phyloP scores from a whole-genome alignment of 2,113 vertebrate genomes.

The Ammodytes marinus region DNA sequence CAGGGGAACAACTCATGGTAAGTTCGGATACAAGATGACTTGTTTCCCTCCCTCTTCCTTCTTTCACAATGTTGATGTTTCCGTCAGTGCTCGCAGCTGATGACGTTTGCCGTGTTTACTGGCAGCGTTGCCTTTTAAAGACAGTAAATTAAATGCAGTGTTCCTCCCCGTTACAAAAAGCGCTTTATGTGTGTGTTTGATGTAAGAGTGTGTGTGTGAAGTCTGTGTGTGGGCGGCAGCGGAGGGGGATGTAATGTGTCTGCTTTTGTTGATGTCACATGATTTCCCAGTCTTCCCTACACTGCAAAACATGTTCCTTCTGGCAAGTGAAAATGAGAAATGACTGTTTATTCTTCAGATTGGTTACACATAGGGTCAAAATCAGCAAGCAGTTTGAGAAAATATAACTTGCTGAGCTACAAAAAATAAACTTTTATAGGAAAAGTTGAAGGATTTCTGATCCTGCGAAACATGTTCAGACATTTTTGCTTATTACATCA shows the following conservation, averaged over 20 bases:
- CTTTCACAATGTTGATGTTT: conserved; percentile 67
- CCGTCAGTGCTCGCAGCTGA: conserved; percentile 41
- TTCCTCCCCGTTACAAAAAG: conserved; percentile 58
- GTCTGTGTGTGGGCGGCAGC: conserved; percentile 61
- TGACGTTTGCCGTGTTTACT: conserved; percentile 75
- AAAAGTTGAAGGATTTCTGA: conserved; percentile 15
- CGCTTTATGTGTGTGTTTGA: conserved; percentile 65
- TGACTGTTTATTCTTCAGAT: not conserved
- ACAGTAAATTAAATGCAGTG: conserved; percentile 71
- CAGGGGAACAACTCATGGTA: conserved; percentile 74
- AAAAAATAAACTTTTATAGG: not conserved
- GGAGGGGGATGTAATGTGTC: conserved; percentile 48
- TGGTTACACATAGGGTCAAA: conserved; percentile 21
- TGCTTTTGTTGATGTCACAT: conserved; percentile 80
- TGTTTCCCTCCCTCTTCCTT: conserved; percentile 5
- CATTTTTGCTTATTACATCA: not conserved
- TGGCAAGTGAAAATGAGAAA: conserved; percentile 18
- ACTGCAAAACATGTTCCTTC: conserved; percentile 59
- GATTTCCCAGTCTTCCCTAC: conserved; percentile 71
- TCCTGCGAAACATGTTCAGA: not conserved
- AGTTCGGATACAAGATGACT: conserved; percentile 43
- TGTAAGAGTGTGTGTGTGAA: conserved; percentile 24
- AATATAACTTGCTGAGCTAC: not conserved
- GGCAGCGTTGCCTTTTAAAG: conserved; percentile 67
- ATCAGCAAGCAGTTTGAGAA: conserved; percentile 22